A percentile compares a stretch with the other conserved stretches of the same genome.
These are phyloP conservation scores for Daktulosphaira vitifoliae DNA, from an alignment of 1,140 invertebrate species.

Conservation along the genomic window DNA sequence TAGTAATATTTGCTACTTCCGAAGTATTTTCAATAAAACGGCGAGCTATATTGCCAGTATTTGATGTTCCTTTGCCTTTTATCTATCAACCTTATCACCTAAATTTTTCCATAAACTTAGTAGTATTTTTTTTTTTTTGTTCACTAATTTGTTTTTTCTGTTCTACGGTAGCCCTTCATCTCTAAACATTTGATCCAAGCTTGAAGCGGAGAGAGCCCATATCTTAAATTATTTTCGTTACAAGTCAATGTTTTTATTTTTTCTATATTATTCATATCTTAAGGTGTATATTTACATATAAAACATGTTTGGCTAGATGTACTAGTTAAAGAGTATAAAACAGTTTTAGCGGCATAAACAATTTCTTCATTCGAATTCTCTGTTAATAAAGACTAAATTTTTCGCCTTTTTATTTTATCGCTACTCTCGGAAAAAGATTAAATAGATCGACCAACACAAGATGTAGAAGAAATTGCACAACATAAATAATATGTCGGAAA, in stretches of 20 bases:
- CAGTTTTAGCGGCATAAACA: no score
- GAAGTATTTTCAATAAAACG: constrained; percentile 16
- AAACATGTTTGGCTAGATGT: constrained; percentile 24
- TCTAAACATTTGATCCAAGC: constrained; percentile 9
- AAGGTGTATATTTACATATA: constrained; percentile 23
- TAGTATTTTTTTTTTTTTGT: constrained; percentile 1
- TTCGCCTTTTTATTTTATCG: no score
- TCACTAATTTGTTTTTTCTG: background rate
- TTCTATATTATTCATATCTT: constrained; percentile 29
- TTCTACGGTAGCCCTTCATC: constrained; percentile 3
- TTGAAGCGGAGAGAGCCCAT: constrained; percentile 2
- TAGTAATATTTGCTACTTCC: background rate
- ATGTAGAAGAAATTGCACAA: no score
- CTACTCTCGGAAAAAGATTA: no score
- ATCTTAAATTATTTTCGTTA: constrained; percentile 11
- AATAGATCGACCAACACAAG: no score
- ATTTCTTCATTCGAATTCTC: no score
- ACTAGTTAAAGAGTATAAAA: background rate
- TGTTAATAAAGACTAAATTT: no score
- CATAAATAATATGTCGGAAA: no score
- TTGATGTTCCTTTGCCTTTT: constrained; percentile 30
- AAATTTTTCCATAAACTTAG: constrained; percentile 3
- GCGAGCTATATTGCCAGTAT: constrained; percentile 33
- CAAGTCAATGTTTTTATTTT: background rate
- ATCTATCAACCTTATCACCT: constrained; percentile 22